Evolutionary conservation across 2,888 invertebrate genomes (phyloP).

Genomic region (Nomada ruficornis): DNA sequence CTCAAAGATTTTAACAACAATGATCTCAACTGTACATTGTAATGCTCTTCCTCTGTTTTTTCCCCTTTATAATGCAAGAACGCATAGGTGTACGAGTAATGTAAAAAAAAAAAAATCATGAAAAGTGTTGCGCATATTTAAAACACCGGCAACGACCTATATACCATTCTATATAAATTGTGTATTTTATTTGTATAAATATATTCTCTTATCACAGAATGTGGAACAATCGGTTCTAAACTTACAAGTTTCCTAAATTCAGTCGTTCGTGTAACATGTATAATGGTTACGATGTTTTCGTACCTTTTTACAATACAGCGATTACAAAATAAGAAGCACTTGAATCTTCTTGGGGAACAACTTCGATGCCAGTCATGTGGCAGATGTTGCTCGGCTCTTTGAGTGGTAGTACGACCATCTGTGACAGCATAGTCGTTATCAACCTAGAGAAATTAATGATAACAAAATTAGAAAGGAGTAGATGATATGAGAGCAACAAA

Average conservation of each 20-base stretch:
- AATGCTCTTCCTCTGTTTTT: not conserved
- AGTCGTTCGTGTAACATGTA: constrained; percentile 14
- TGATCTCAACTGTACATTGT: constrained; percentile 3
- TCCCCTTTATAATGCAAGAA: constrained; percentile 11
- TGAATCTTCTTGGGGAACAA: constrained; percentile 48
- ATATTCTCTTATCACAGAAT: constrained; percentile 15
- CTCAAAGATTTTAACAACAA: constrained; percentile 12
- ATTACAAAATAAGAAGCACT: constrained; percentile 22
- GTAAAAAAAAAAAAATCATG: not conserved
- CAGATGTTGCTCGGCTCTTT: constrained; percentile 61
- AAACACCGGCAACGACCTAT: not conserved
- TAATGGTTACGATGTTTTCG: constrained; percentile 6
- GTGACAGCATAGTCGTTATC: constrained; percentile 65
- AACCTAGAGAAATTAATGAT: constrained; percentile 75
- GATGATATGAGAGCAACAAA: constrained; percentile 3
- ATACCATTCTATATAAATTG: constrained; percentile 7
- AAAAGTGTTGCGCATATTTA: not conserved
- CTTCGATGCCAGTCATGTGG: constrained; percentile 75
- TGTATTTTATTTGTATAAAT: constrained; percentile 27
- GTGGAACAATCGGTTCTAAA: constrained; percentile 2
- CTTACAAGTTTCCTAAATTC: constrained; percentile 6
- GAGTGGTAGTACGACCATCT: constrained; percentile 57
- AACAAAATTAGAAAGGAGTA: constrained; percentile 48
- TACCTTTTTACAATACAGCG: constrained; percentile 27
- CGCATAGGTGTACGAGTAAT: constrained; percentile 24